phyloP scores from a whole-genome alignment of 2,113 vertebrate species.

The Melospiza melodia region DNA sequence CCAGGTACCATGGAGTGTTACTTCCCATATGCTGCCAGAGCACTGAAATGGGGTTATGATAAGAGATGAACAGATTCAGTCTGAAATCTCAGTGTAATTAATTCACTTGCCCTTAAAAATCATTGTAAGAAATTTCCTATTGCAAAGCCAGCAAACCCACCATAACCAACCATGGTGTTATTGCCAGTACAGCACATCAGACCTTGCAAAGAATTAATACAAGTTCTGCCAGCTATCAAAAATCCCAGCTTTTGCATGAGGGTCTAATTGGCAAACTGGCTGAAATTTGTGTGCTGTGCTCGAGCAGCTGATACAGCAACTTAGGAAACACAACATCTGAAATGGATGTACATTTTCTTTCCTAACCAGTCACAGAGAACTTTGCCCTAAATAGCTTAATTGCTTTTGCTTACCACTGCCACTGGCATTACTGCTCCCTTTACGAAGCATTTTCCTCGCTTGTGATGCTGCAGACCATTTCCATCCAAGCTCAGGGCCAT shows the following conservation, averaged over 20 bases:
- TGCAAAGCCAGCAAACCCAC: slow-evolving; percentile 2
- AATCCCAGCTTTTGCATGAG: neutral
- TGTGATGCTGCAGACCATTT: slow-evolving; percentile 43
- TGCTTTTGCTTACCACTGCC: neutral
- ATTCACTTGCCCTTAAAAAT: slow-evolving; percentile 49
- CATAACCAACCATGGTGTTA: slow-evolving; percentile 7
- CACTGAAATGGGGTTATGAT: slow-evolving; percentile 45
- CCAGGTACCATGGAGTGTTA: slow-evolving; percentile 59
- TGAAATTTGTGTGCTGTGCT: neutral
- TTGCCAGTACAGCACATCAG: slow-evolving; percentile 37
- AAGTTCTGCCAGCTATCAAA: slow-evolving; percentile 21
- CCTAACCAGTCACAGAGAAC: neutral
- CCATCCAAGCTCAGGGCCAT: slow-evolving; percentile 56
- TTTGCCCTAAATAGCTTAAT: slow-evolving; percentile 32
- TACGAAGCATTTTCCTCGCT: slow-evolving; percentile 46
- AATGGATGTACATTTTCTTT: neutral
- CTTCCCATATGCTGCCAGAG: slow-evolving; percentile 57
- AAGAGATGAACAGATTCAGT: slow-evolving; percentile 48
- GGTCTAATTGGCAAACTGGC: neutral
- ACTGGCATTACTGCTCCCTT: slow-evolving; percentile 30
- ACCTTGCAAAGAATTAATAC: slow-evolving; percentile 16
- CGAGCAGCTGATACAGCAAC: neutral
- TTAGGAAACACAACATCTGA: neutral
- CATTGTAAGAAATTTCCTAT: neutral
- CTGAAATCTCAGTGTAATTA: slow-evolving; percentile 37